Evolutionary conservation across 2,888 invertebrate species (phyloP), one percentile per base, ranked within the genome.

Genomic region (Ophion ventricosus): DNA sequence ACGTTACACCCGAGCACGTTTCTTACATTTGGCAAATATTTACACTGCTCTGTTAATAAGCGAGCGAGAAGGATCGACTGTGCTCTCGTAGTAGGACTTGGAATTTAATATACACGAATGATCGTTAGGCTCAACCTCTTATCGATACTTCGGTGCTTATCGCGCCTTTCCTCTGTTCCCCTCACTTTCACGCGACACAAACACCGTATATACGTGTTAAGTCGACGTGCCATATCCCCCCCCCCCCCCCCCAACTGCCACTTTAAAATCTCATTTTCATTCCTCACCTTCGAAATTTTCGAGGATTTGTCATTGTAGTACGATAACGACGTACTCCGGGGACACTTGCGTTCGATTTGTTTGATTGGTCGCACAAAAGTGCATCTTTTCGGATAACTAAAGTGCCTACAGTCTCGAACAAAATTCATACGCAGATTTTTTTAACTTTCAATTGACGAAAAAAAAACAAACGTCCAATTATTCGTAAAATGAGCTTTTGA

Each of bases 81-180:
- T 80, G 25, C 25, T 56, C 26, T 40, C 4, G 26, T 57, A 25
- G 61, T 40, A 40, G 25, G 25, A 17, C 40, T 67, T 40, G 17
- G 5, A 35, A 17, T 14, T 56, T 26, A 49, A 54, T 69, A 61
- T 43, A 77, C 10, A 43, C 2, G 20, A 14, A 61, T 59, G 66
- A 77, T 61, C 59, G 69, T 77, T 80, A 43, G 64, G n/a, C 29
- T 82, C 57, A 43, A 29, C 8, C 49, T 72, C 70, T 76, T 82
- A 82, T 82, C 82, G 82, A 67, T 66, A 25, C 63, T 66, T 63
- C 64, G 29, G 26, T 17, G 40, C 82, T 64, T 77, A 82, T 82
- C 81, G 54, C 70, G 70, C 35, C 7, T 81, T 72, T 81, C 82
- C 57, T 76, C 73, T 80, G 79, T 66, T 80, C 64, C 26, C 66